Evolutionary conservation across 2,888 invertebrate genomes (phyloP).

Genomic region (Oligia fasciuncula): DNA sequence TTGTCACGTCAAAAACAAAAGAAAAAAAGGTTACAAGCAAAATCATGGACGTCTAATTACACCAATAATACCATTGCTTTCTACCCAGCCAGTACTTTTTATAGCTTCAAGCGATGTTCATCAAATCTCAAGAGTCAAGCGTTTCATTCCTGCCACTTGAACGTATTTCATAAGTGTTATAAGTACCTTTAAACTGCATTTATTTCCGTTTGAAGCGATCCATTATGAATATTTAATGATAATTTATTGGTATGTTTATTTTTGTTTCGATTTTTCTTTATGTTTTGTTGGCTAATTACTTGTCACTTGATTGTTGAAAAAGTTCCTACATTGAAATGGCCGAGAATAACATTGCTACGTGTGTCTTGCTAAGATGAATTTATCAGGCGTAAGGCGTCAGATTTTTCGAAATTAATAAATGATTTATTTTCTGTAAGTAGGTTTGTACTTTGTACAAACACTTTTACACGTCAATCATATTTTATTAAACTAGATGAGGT

Average conservation of each 20-base stretch:
- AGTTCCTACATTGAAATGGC: neutral
- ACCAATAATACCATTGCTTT: conserved; percentile 5
- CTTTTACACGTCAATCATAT: no score
- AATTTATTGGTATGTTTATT: conserved; percentile 46
- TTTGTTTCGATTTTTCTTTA: neutral
- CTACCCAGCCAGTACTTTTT: conserved; percentile 34
- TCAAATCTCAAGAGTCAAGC: conserved; percentile 40
- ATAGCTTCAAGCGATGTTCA: conserved; percentile 28
- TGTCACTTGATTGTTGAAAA: neutral
- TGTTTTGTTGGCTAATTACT: neutral
- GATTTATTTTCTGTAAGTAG: no score
- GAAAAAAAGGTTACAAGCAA: neutral
- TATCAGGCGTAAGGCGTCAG: conserved; percentile 29
- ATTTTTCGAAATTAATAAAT: neutral
- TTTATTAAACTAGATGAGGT: no score
- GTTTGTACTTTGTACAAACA: no score
- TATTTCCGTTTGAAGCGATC: conserved; percentile 52
- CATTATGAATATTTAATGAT: conserved; percentile 55
- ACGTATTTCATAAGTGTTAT: conserved; percentile 36
- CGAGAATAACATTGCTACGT: no score
- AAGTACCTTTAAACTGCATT: conserved; percentile 41
- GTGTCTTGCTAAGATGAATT: conserved; percentile 29
- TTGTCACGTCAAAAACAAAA: no score
- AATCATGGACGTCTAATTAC: conserved; percentile 12
- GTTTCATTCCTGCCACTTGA: conserved; percentile 40